phyloP scores from a whole-genome alignment of 64 coral and sea anemone species.

The Trachythela sp. region DNA sequence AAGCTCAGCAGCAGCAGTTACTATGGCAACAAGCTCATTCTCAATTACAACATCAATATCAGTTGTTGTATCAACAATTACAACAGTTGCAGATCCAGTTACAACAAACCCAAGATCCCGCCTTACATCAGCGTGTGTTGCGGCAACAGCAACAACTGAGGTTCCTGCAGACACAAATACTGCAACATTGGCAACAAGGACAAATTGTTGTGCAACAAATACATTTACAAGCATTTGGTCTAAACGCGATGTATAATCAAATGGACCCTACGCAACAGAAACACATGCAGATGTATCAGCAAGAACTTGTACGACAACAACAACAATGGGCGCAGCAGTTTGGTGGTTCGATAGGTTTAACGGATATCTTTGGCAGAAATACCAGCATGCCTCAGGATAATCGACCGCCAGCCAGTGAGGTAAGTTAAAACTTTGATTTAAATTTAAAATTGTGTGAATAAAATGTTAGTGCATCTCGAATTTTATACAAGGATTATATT shows the following conservation, averaged over 20 bases:
- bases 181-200: conserved; percentile 83
- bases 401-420: background rate
- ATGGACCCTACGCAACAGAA: conserved; percentile 49
- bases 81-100: conserved; percentile 17
- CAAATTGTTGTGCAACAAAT: conserved; percentile 74
- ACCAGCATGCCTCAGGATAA: background rate
- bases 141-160: conserved; percentile 75
- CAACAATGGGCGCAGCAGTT: conserved; percentile 18
- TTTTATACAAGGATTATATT: too few relatives aligned
- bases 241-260: background rate
- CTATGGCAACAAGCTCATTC: conserved; percentile 20
- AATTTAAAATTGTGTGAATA: background rate
- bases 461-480: background rate
- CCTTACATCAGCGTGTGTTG: conserved; percentile 44
- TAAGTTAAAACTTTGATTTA: background rate
- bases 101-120: conserved; percentile 58
- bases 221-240: conserved; percentile 13
- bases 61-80: background rate
- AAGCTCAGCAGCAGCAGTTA: conserved; percentile 21
- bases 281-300: conserved; percentile 33
- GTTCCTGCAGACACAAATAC: conserved; percentile 60
- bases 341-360: background rate
- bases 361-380: background rate
- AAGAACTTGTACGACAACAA: conserved; percentile 16
- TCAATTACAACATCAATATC: conserved; percentile 13